phyloP scores from a whole-genome alignment of 2,113 vertebrate genomes.

The Ophthalmolycus amberensis region DNA sequence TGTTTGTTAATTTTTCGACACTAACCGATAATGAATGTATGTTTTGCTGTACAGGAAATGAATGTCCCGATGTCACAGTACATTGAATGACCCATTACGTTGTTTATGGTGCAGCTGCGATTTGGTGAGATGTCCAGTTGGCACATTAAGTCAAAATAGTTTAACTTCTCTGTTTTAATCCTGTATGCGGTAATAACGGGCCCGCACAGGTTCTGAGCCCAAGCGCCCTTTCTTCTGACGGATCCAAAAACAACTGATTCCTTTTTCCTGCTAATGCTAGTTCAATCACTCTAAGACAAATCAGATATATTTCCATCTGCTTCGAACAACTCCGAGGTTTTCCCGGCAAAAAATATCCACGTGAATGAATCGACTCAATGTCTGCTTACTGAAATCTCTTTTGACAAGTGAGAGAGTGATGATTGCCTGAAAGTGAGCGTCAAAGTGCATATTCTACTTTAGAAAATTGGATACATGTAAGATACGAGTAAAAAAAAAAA shows the following conservation, averaged over 20 bases:
- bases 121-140: slow-evolving; percentile 55
- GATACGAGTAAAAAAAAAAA: slow-evolving; percentile 60
- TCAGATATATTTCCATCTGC: slow-evolving; percentile 35
- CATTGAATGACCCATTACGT: slow-evolving; percentile 69
- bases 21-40: slow-evolving; percentile 88
- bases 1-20: slow-evolving; percentile 75
- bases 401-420: slow-evolving; percentile 55
- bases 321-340: slow-evolving; percentile 55
- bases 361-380: slow-evolving; percentile 52
- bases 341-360: slow-evolving; percentile 36
- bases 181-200: slow-evolving; percentile 22
- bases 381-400: slow-evolving; percentile 55
- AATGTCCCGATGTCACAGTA: slow-evolving; percentile 78
- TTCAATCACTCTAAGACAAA: slow-evolving; percentile 54
- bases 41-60: slow-evolving; percentile 84
- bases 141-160: slow-evolving; percentile 53
- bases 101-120: slow-evolving; percentile 52
- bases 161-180: slow-evolving; percentile 28
- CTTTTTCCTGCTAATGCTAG: slow-evolving; percentile 39
- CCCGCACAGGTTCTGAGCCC: slow-evolving; percentile 31
- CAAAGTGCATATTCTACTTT: slow-evolving; percentile 71
- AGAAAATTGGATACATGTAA: slow-evolving; percentile 74
- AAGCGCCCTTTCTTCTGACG: slow-evolving; percentile 40
- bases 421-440: slow-evolving; percentile 66
- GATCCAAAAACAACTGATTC: slow-evolving; percentile 7